Percentiles rank a stretch among this genome's conserved stretches.
Conservation (phyloP, 2,113 vertebrate genomes). For the Microcebus griseorufus region DNA sequence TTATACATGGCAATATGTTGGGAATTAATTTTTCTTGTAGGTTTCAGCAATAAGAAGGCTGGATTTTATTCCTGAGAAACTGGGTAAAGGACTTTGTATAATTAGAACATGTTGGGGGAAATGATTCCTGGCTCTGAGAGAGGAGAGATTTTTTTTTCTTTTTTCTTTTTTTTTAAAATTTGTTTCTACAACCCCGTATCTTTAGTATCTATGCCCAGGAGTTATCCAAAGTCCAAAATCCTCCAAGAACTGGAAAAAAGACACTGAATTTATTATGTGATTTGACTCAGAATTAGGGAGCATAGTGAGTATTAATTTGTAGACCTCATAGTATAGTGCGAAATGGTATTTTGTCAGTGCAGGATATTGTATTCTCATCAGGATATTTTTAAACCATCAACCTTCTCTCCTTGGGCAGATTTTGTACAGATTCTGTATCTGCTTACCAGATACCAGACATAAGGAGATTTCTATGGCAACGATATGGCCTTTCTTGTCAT, state of each 20-base stretch:
- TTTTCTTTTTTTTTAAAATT: background rate
- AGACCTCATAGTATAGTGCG: background rate
- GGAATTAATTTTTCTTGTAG: slow-evolving; percentile 36
- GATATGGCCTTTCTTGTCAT: background rate
- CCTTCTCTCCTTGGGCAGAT: background rate
- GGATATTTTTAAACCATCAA: slow-evolving; percentile 24
- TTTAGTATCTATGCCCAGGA: background rate
- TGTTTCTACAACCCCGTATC: background rate
- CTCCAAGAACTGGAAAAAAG: background rate
- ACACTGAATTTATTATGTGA: background rate
- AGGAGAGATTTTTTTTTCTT: background rate
- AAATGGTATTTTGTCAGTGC: background rate
- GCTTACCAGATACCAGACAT: slow-evolving; percentile 26
- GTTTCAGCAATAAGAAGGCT: slow-evolving; percentile 29
- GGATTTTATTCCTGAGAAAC: background rate
- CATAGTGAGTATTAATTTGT: background rate
- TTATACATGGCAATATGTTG: background rate
- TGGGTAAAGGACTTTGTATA: background rate
- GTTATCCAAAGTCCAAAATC: background rate
- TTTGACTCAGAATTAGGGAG: background rate
- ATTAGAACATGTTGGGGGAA: background rate
- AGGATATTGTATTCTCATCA: slow-evolving; percentile 1
- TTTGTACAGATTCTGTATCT: background rate
- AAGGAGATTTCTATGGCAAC: background rate
- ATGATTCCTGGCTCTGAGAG: background rate